A percentile compares a stretch with the other conserved stretches of the same genome.
Conservation (phyloP, 1,140 invertebrate species). For the Panagrolaimus sp. region DNA sequence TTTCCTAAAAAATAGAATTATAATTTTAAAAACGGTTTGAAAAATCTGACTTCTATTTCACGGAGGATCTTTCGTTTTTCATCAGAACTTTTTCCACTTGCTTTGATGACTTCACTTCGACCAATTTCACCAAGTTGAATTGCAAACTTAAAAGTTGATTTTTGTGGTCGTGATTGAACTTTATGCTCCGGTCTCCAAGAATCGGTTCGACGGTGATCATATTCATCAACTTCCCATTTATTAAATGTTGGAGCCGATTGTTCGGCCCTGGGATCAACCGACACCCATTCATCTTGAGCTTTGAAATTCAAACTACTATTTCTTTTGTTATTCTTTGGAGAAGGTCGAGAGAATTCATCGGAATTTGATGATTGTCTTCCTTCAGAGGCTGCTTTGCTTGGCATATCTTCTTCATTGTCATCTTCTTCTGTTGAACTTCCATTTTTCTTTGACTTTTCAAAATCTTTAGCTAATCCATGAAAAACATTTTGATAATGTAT, state of each 20-base stretch:
- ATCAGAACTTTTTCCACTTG: not conserved
- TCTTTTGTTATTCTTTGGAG: not conserved
- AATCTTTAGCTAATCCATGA: constrained; percentile 65
- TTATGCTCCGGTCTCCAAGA: not conserved
- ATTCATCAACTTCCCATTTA: not conserved
- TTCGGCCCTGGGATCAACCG: not conserved
- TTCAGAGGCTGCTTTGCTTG: not conserved
- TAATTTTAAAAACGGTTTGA: not conserved
- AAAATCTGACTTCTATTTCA: constrained; percentile 49
- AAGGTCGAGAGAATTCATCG: constrained; percentile 9
- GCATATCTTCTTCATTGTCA: constrained; percentile 9
- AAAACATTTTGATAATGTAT: constrained; percentile 85
- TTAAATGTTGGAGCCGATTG: constrained; percentile 1
- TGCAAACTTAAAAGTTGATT: constrained; percentile 15
- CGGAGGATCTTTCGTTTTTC: constrained; percentile 46
- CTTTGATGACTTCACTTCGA: not conserved
- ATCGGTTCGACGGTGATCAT: not conserved
- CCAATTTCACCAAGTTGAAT: not conserved
- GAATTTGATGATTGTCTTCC: constrained; percentile 18
- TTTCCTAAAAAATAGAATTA: constrained; percentile 43
- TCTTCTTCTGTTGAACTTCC: constrained; percentile 31
- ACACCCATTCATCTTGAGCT: not conserved
- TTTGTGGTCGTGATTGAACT: constrained; percentile 13
- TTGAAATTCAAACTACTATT: not conserved
- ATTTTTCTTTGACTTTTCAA: not conserved